Evolutionary conservation across 2,113 vertebrate genomes (phyloP), one percentile per base, ranked within the genome.

Genomic region (Mustela lutreola): DNA sequence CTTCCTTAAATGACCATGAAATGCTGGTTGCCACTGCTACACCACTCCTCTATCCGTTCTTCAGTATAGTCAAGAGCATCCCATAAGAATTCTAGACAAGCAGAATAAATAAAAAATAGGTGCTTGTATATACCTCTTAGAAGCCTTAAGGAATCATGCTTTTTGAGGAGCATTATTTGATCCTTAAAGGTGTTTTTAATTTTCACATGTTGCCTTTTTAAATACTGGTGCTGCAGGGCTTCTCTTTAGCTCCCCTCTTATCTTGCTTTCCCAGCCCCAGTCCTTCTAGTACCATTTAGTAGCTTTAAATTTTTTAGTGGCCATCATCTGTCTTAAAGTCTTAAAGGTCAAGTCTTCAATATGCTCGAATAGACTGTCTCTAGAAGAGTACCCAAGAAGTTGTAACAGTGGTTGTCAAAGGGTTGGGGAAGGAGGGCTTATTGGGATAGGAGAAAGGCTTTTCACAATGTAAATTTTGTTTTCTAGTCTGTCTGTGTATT

Each of bases 181-280:
- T 85, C 80, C 62, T 92, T 53, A 83, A 97, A 58, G 12, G 89
- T 78, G 22, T 83, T 85, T 81, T 92, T 70, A 31, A 89, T 96
- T 88, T 53, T 39, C 45, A 93, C 63, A 1, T 91, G 42, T 58
- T 91, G 4, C 15, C 31, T 83, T 86, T 83, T 76, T 45, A 89
- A 89, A 62, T 81, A 22, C 21, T 42, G 4, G 5, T 70, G 36
- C 19, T 62, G 11, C 53, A 63, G 8, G 60, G 11, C 19, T 88
- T 92, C 58, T 92, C 65, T 76, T 75, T 28, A 82, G 65, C 81
- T n/a, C 7, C 67, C 70, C 14, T 82, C 95, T 96, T 53, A 92
- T 22, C 33, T 65, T n/a, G 19, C 76, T 11, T 86, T 85, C 63
- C 22, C 31, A 36, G 67, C 58, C 58, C 5, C 36, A 50, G 5